Evolutionary conservation across 1,140 invertebrate species (phyloP), one percentile per base, ranked within the genome.

Genomic region (Micrasema longulum): DNA sequence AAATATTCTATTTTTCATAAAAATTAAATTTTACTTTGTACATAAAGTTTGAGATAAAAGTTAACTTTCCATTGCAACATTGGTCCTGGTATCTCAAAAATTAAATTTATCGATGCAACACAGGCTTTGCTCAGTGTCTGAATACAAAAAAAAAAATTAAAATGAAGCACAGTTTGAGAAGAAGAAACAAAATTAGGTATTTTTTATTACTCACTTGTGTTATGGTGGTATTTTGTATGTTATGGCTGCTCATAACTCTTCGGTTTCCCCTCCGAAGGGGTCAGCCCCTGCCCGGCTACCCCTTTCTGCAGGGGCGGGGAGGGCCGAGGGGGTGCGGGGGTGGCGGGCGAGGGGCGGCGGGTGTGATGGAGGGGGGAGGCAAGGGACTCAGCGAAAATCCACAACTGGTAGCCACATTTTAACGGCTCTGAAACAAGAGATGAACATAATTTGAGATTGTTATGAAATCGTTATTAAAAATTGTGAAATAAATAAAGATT

Each of bases 271-370:
- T 57, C 31, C 66, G 14, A n/a, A 6, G 31, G 47, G 64, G 23
- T 20, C 11, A 35, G 20, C 6, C 11, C 16, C 62, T 5, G 38
- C 23, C 16, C 38, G 77, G n/a, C n/a, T n/a, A n/a, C n/a, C n/a
- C n/a, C n/a, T n/a, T n/a, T n/a, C n/a, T n/a, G n/a, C n/a, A 79
- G 83, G 74, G 82, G 76, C 62, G 80, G 82, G 45, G 80, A 79
- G n/a, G 80, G 78, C 77, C 82, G 82, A 70, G 80, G 78, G 12
- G 80, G 78, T 5, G 79, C 81, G 36, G 82, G 81, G 16, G 82
- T 80, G 36, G 1, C 11, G 47, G 23, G n/a, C 77, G 79, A 81
- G 74, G 81, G 76, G 62, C 80, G 82, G 45, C 79, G 81, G 79
- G 78, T 80, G 77, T 10, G 20, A 14, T 11, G 14, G 48, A 80